Evolutionary conservation across 92 coral and sea anemone genomes (phyloP).

Genomic region (Scolanthus callimorphus): DNA sequence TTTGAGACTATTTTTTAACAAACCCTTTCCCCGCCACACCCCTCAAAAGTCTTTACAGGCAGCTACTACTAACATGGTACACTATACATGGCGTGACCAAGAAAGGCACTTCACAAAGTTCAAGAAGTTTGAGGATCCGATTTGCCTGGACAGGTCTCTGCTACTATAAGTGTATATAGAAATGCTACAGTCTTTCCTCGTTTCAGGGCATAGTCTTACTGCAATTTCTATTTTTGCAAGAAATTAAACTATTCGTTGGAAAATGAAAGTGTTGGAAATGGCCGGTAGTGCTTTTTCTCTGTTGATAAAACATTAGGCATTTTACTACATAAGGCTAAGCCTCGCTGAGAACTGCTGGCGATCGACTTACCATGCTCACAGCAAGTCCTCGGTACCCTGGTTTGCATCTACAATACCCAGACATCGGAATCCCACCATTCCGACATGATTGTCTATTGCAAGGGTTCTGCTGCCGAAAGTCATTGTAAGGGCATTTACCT

Average conservation of each 20-base stretch:
- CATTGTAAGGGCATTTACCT: slow-evolving; percentile 59
- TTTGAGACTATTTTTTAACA: too few species aligned
- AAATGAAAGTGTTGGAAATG: too few species aligned
- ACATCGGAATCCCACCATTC: slow-evolving; percentile 67
- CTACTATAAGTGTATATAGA: too few species aligned
- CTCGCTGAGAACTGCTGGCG: too few species aligned
- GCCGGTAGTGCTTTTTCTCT: too few species aligned
- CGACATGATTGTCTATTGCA: slow-evolving; percentile 76
- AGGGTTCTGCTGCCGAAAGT: slow-evolving; percentile 28
- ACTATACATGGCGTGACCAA: too few species aligned
- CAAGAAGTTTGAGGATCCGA: too few species aligned
- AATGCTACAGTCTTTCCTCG: neutral
- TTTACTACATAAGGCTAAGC: neutral
- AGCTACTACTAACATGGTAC: too few species aligned
- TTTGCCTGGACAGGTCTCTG: neutral
- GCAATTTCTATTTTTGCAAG: neutral
- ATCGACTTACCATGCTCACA: slow-evolving; percentile 49
- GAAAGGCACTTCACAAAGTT: too few species aligned
- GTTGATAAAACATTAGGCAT: too few species aligned
- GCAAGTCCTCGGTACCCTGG: slow-evolving; percentile 42
- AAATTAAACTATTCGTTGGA: too few species aligned
- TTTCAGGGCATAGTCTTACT: neutral
- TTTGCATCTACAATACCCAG: slow-evolving; percentile 60
- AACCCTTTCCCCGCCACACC: neutral
- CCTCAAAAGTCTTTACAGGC: too few species aligned